Base-by-base conservation (phyloP, 2,797 vertebrate species). In the Trematomus bernacchii region DNA sequence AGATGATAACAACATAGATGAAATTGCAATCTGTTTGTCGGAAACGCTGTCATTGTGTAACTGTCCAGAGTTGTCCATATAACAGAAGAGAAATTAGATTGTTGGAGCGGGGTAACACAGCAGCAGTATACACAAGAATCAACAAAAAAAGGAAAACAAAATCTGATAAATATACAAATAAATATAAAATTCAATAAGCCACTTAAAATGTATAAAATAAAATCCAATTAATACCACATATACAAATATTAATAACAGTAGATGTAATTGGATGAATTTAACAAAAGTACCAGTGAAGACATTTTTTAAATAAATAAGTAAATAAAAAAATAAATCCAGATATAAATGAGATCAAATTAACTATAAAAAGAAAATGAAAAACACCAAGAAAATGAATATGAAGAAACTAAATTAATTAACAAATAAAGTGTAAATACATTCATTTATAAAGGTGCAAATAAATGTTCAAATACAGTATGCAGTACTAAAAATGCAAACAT, bases 1-100 rank as follows among this genome's bases (percentile, higher is more conserved):
- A 89, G 50, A 66, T 1, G 67, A 79, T 53, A 66, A 79, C 74
- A 73, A 37, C 66, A 16, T 42, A 5, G 53, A 68, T 57, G n/a
- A 60, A 77, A 79, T 12, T 67, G 61, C 47, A 80, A 64, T 77
- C 80, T 74, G 53, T 42, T 42, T 12, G 10, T 16, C 8, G 71
- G 58, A 79, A 77, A 42, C 53, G 27, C 23, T 48, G 79, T 43
- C 43, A 27, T 57, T 68, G 68, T 72, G 57, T 53, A 54, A 50
- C 33, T 6, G 73, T 37, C 43, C 5, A 0, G 33, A 37, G 16
- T 37, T 33, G 55, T 54, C 3, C 57, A 2, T 60, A 71, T 46
- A 42, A 53, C 67, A 1, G 18, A 14, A 0, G 27, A 27, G 27
- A 63, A 48, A 76, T 62, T 1, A 48, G 8, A 12, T 50, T 6